Conservation (phyloP, 2,113 vertebrate genomes). For the Acrocephalus kingi region DNA sequence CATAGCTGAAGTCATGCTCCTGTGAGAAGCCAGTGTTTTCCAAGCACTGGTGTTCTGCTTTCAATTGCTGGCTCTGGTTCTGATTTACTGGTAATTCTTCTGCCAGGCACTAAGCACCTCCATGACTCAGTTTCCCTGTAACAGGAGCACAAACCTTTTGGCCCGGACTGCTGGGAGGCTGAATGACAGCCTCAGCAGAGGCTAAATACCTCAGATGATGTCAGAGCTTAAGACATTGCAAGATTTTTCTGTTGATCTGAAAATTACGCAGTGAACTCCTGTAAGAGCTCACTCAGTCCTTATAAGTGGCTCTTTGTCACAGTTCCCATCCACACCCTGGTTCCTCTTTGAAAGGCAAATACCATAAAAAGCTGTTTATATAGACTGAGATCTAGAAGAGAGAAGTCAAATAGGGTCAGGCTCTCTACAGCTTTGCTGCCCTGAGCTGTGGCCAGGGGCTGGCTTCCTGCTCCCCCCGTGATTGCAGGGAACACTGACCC, state of each 20-base stretch:
- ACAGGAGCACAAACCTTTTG: neutral
- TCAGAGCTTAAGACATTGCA: neutral
- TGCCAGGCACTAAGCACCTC: neutral
- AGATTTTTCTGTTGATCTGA: conserved; percentile 54
- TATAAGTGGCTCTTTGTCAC: conserved; percentile 54
- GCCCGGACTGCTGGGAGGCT: neutral
- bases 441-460: neutral
- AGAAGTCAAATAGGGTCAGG: conserved; percentile 68
- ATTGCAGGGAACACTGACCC: neutral
- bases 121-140: conserved; percentile 30
- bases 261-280: neutral
- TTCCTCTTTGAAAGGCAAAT: conserved; percentile 62
- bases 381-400: conserved; percentile 4
- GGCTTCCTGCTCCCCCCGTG: neutral
- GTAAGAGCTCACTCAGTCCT: conserved; percentile 8
- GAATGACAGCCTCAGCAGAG: neutral
- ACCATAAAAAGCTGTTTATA: conserved; percentile 53
- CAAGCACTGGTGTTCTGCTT: neutral
- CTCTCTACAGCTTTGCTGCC: neutral
- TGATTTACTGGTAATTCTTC: neutral
- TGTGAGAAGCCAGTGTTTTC: neutral
- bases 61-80: neutral
- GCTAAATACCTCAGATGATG: neutral
- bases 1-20: neutral
- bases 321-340: conserved; percentile 27